phyloP scores from a whole-genome alignment of 2,113 vertebrate genomes.

The Scopus umbretta region DNA sequence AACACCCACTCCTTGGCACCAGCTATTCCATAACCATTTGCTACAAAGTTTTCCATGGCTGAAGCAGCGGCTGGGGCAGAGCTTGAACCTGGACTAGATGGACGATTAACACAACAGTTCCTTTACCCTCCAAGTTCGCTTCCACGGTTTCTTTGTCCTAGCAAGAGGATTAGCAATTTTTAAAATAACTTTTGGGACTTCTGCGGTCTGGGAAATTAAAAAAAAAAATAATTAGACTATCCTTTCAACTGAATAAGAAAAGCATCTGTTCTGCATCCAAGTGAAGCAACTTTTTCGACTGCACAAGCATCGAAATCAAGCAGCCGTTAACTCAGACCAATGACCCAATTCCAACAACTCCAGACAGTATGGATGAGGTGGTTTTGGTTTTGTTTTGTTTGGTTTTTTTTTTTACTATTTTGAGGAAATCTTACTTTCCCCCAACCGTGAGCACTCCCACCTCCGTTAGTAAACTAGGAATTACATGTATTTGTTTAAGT shows the following conservation, averaged over 20 bases:
- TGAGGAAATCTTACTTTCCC: neutral
- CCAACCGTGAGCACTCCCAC: neutral
- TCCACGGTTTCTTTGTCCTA: neutral
- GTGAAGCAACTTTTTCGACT: neutral
- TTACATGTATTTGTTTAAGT: neutral
- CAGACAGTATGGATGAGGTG: neutral
- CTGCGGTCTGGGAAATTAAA: neutral
- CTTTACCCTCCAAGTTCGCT: neutral
- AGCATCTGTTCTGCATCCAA: constrained; percentile 9
- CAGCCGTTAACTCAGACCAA: neutral
- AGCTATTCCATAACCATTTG: neutral
- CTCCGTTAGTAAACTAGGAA: neutral
- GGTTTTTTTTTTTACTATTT: neutral
- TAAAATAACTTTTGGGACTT: neutral
- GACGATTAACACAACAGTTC: neutral
- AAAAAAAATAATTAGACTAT: neutral
- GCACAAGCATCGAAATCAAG: neutral
- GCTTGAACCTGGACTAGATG: neutral
- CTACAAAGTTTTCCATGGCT: neutral
- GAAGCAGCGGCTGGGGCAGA: neutral
- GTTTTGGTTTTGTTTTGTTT: neutral
- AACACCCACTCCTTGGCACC: neutral
- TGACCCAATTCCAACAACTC: neutral
- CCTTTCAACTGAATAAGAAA: neutral
- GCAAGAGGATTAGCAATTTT: neutral